Conservation (phyloP, 64 coral and sea anemone species). For the Montipora cactus region DNA sequence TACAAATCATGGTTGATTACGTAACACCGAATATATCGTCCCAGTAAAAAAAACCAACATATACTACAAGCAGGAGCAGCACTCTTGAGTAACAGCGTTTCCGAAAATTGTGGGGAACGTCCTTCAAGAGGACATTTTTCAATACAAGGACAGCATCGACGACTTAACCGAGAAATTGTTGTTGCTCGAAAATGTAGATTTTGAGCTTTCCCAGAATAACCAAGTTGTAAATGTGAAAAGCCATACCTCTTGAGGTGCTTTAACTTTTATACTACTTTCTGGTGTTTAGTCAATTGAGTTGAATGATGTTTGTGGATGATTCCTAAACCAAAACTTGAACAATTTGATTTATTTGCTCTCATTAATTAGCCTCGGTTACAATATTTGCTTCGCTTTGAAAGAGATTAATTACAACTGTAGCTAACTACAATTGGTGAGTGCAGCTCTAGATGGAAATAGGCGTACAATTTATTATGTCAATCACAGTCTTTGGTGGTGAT, state of each 20-base stretch:
- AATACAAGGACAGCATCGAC: slow-evolving; percentile 38
- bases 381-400: neutral
- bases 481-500: no score
- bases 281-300: neutral
- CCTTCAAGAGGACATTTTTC: slow-evolving; percentile 39
- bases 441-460: neutral
- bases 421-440: slow-evolving; percentile 10
- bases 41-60: no score
- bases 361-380: neutral
- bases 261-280: neutral
- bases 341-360: neutral
- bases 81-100: slow-evolving; percentile 49
- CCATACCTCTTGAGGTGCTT: slow-evolving; percentile 16
- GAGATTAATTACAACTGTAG: neutral
- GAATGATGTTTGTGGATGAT: neutral
- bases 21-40: no score
- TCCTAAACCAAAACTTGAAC: neutral
- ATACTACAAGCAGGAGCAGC: neutral
- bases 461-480: neutral
- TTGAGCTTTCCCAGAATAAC: slow-evolving; percentile 54
- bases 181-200: slow-evolving; percentile 49
- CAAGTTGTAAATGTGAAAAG: slow-evolving; percentile 56
- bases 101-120: slow-evolving; percentile 26
- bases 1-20: no score
- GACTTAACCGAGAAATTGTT: slow-evolving; percentile 49